These are phyloP conservation scores for Sebastes hubbsi DNA, from an alignment of 2,797 vertebrate species.

Conservation along the genomic window DNA sequence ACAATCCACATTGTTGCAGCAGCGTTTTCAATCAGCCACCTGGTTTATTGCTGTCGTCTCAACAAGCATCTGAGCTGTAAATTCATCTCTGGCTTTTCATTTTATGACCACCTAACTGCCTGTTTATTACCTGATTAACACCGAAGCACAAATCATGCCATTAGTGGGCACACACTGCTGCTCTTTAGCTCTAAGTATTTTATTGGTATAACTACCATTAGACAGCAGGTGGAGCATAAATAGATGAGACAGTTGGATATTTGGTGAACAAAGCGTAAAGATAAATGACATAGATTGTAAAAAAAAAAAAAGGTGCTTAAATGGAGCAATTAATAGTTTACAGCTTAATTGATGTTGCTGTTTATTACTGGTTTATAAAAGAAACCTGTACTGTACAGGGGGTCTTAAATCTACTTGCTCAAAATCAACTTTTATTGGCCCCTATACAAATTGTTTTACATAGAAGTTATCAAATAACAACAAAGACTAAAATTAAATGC, in stretches of 20 bases:
- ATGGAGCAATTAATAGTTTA: conserved; percentile 19
- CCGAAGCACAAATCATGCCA: conserved; percentile 3
- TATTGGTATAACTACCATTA: conserved; percentile 28
- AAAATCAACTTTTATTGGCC: too few relatives aligned
- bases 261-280: not conserved
- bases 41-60: conserved; percentile 1
- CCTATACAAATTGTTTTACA: too few relatives aligned
- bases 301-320: conserved; percentile 12
- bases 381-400: not conserved
- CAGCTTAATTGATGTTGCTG: conserved; percentile 3
- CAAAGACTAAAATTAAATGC: too few relatives aligned
- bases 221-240: conserved; percentile 17
- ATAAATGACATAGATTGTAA: conserved; percentile 1
- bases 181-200: conserved; percentile 16
- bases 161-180: conserved; percentile 15
- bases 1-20: not conserved
- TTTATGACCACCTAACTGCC: conserved; percentile 35
- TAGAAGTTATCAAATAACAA: too few relatives aligned
- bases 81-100: conserved; percentile 20
- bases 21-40: conserved; percentile 24
- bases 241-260: not conserved
- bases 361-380: conserved; percentile 6
- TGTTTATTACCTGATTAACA: conserved; percentile 29
- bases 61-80: conserved; percentile 17
- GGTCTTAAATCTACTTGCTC: too few relatives aligned